Conservation (phyloP, 2,797 vertebrate genomes). For the Trachops cirrhosus region DNA sequence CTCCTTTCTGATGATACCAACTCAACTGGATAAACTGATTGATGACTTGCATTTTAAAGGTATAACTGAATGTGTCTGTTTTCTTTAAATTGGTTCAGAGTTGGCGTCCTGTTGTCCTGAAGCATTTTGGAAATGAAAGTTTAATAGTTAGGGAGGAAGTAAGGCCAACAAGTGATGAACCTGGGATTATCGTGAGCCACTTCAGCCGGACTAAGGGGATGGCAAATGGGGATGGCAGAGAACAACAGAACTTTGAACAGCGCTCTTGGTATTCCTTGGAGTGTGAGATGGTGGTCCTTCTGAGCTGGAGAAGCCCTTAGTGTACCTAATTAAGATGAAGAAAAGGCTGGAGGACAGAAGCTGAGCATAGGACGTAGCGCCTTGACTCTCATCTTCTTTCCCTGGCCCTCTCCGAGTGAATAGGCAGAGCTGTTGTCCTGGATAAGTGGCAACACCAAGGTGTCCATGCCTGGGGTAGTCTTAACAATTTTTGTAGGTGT, state of each 20-base stretch:
- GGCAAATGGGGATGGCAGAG: too few species aligned
- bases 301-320: background rate
- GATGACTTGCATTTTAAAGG: background rate
- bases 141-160: background rate
- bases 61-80: background rate
- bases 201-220: background rate
- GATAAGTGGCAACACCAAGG: background rate
- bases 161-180: background rate
- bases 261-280: background rate
- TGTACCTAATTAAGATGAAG: background rate
- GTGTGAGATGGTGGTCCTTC: background rate
- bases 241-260: background rate
- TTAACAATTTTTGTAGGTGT: background rate
- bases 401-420: background rate
- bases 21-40: background rate
- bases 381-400: background rate
- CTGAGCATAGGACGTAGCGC: rapidly evolving
- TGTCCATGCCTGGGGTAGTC: background rate
- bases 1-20: background rate
- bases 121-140: background rate
- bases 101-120: background rate
- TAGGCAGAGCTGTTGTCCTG: background rate
- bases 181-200: background rate
- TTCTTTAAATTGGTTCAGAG: background rate
- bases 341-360: background rate